Evolutionary conservation across 1,140 invertebrate species (phyloP).

Genomic region (Helicoverpa armigera): DNA sequence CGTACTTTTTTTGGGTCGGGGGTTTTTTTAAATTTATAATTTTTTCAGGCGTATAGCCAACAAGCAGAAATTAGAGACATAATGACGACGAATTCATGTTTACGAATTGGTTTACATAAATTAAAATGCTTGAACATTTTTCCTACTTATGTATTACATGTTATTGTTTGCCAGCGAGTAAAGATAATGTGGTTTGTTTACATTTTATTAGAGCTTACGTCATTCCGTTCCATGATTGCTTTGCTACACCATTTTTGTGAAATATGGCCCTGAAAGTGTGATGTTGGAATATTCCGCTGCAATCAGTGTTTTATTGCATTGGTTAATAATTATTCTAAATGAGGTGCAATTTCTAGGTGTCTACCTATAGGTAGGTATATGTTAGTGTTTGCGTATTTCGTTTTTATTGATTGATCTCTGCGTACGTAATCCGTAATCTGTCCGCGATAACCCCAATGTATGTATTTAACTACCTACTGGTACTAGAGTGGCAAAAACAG

Average conservation of each 20-base stretch:
- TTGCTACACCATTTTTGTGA: conserved; percentile 29
- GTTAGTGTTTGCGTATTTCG: conserved; percentile 19
- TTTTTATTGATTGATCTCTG: conserved; percentile 23
- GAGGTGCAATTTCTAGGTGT: conserved; percentile 3
- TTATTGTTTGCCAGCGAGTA: conserved; percentile 26
- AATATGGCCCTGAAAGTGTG: conserved; percentile 30
- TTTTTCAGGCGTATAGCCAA: conserved; percentile 60
- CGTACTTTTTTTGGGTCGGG: too few species aligned
- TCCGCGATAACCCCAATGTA: conserved; percentile 13
- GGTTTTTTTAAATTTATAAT: too few species aligned
- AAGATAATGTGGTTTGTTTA: conserved; percentile 25
- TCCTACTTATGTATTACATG: background rate
- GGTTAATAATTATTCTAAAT: conserved; percentile 15
- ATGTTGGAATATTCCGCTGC: conserved; percentile 36
- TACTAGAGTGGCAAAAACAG: background rate
- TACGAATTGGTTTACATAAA: background rate
- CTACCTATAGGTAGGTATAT: background rate
- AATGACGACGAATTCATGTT: conserved; percentile 35
- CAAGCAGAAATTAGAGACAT: conserved; percentile 48
- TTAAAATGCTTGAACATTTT: conserved; percentile 4
- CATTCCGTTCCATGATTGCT: conserved; percentile 13
- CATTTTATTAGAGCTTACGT: conserved; percentile 32
- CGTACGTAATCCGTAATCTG: conserved; percentile 11
- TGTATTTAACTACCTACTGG: background rate
- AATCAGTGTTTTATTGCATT: conserved; percentile 32